phyloP scores from a whole-genome alignment of 2,113 vertebrate genomes.

The Myodes glareolus region DNA sequence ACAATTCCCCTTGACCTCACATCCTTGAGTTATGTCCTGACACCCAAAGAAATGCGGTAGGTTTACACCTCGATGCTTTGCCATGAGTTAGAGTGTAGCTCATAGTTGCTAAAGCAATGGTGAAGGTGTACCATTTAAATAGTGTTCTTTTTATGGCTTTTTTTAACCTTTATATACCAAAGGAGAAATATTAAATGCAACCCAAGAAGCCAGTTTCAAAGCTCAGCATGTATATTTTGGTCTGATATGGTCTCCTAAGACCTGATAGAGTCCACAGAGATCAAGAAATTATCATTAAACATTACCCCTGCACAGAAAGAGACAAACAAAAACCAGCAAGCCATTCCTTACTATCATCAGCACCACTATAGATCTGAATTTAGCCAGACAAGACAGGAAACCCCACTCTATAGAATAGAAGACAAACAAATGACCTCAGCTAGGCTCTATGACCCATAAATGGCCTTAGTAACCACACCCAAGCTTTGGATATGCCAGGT shows the following conservation, averaged over 20 bases:
- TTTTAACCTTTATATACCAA: background rate
- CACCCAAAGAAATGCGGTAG: background rate
- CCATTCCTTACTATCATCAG: background rate
- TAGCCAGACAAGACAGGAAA: constrained; percentile 45
- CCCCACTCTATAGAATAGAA: constrained; percentile 59
- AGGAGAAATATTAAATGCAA: background rate
- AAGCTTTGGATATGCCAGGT: background rate
- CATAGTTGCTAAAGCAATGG: background rate
- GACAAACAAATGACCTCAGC: constrained; percentile 38
- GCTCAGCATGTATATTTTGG: background rate
- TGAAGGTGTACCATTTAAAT: background rate
- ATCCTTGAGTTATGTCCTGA: background rate
- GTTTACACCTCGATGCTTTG: background rate
- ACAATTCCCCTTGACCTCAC: background rate
- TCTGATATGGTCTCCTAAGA: background rate
- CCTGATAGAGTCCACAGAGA: background rate
- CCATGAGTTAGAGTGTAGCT: background rate
- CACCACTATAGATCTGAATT: constrained; percentile 16
- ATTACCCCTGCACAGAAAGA: background rate
- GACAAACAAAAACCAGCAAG: background rate
- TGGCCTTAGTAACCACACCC: background rate
- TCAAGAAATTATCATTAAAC: background rate
- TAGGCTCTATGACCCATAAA: background rate
- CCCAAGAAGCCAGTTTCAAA: background rate
- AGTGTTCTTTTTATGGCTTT: background rate